These are phyloP conservation scores for Diprion similis DNA, from an alignment of 1,140 invertebrate genomes.

Conservation along the genomic window DNA sequence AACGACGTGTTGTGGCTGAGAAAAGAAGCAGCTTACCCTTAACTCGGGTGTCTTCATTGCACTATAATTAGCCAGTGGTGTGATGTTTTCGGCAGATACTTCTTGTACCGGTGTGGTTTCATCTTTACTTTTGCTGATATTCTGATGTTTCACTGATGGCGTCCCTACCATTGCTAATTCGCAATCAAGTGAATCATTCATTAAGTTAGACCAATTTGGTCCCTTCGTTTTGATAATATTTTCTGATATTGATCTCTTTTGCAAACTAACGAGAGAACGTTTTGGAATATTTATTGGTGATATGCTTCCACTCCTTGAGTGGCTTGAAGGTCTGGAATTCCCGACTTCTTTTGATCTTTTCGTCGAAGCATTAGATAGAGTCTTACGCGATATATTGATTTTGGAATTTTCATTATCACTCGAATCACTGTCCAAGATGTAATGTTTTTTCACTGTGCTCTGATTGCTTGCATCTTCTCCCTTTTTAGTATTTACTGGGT, in stretches of 20 bases:
- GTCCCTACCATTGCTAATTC: not conserved
- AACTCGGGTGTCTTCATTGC: slow-evolving; percentile 53
- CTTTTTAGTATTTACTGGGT: not conserved
- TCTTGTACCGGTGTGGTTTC: not conserved
- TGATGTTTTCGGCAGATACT: slow-evolving; percentile 29
- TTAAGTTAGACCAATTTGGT: not conserved
- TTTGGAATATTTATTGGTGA: not conserved
- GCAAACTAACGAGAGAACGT: not conserved
- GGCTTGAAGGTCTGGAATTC: not conserved
- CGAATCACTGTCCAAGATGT: not conserved
- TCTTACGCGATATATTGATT: not conserved
- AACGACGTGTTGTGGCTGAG: not conserved
- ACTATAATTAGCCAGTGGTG: slow-evolving; percentile 54
- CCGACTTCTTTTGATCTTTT: not conserved
- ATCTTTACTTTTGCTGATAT: not conserved
- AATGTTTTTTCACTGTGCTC: not conserved
- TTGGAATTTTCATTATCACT: not conserved
- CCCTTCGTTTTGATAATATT: not conserved
- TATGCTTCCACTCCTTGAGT: not conserved
- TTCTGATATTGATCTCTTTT: not conserved
- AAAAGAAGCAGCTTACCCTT: slow-evolving; percentile 42
- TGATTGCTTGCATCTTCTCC: no score
- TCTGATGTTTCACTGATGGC: not conserved
- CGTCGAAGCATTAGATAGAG: not conserved
- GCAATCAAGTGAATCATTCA: not conserved